Evolutionary conservation across 2,888 invertebrate genomes (phyloP).

Genomic region (Nemapogon koenigi): DNA sequence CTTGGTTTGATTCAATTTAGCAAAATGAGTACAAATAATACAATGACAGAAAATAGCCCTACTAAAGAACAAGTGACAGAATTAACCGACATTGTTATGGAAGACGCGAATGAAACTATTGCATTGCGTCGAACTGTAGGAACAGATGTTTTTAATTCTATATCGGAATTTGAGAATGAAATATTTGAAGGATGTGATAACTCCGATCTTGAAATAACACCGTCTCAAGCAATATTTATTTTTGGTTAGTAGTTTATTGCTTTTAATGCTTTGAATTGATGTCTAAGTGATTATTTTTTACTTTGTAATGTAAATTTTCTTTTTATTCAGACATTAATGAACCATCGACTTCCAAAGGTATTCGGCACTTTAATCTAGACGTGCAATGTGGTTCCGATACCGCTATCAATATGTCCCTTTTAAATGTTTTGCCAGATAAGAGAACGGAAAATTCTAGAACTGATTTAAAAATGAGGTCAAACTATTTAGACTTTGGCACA

Average conservation of each 20-base stretch:
- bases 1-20: no score
- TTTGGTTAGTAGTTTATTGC: no score
- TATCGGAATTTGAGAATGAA: no score
- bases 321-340: constrained; percentile 44
- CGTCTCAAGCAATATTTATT: no score
- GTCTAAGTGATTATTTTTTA: neutral
- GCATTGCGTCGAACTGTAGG: constrained; percentile 33
- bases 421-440: constrained; percentile 1
- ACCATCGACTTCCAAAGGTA: constrained; percentile 55
- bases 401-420: neutral
- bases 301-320: neutral
- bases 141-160: constrained; percentile 31
- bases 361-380: constrained; percentile 41
- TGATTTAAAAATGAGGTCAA: neutral
- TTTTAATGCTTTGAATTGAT: neutral
- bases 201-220: no score
- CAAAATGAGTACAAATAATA: no score
- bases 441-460: neutral
- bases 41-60: no score
- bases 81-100: constrained; percentile 25
- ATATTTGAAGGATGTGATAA: no score
- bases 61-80: no score
- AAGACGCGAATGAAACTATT: constrained; percentile 32
- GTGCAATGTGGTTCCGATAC: constrained; percentile 48
- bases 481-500: constrained; percentile 21